phyloP scores from a whole-genome alignment of 2,113 vertebrate genomes.

The Scomber scombrus region DNA sequence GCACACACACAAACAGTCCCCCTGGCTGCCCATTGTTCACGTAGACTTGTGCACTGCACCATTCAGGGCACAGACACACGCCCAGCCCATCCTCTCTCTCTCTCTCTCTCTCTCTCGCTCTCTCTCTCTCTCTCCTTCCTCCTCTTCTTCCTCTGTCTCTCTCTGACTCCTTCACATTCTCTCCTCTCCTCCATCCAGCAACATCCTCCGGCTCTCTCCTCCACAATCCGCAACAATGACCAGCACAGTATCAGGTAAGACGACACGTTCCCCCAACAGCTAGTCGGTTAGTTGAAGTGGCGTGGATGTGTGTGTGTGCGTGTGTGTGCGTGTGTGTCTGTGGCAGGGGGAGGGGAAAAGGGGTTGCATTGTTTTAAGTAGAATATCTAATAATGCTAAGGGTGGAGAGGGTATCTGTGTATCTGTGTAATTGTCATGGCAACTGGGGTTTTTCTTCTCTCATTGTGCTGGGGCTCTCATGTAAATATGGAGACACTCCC shows the following conservation, averaged over 20 bases:
- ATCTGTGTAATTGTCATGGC: conserved; percentile 27
- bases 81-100: conserved; percentile 15
- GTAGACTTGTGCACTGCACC: too few species aligned
- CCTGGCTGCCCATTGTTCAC: background rate
- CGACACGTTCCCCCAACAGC: background rate
- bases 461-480: background rate
- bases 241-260: conserved; percentile 75
- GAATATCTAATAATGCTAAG: background rate
- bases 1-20: too few species aligned
- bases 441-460: conserved; percentile 19
- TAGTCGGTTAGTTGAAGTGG: background rate
- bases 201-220: conserved; percentile 12
- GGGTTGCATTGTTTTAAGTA: background rate
- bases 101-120: too few species aligned
- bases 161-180: conserved; percentile 43
- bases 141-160: conserved; percentile 5
- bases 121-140: background rate
- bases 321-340: too few species aligned
- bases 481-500: background rate
- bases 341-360: background rate
- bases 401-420: conserved; percentile 4
- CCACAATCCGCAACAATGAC: conserved; percentile 62
- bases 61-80: background rate
- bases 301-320: background rate
- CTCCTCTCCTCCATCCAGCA: conserved; percentile 46